These are phyloP conservation scores for Numenius phaeopus DNA, from an alignment of 2,797 vertebrate genomes.

Conservation along the genomic window DNA sequence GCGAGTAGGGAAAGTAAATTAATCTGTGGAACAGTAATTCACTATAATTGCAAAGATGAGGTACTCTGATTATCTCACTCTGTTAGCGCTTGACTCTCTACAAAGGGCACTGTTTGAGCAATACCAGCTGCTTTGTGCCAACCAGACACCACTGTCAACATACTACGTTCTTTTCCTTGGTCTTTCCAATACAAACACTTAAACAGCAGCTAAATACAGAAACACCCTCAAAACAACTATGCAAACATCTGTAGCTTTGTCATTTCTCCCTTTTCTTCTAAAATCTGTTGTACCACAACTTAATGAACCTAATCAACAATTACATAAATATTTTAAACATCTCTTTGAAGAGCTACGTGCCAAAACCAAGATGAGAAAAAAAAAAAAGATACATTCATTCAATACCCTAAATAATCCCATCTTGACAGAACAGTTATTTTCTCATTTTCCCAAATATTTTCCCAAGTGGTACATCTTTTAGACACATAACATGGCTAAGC, in stretches of 20 bases:
- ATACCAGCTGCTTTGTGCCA: neutral
- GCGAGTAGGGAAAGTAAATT: neutral
- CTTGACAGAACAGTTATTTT: neutral
- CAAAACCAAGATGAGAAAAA: neutral
- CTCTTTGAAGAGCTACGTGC: neutral
- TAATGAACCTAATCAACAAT: neutral
- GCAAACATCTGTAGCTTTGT: neutral
- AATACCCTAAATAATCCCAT: neutral
- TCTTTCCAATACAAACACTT: neutral
- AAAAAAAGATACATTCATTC: neutral
- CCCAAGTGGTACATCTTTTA: neutral
- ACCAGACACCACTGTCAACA: neutral
- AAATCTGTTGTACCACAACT: neutral
- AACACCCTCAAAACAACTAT: neutral
- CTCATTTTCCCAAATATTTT: neutral
- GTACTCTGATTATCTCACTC: neutral
- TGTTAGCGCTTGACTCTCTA: neutral
- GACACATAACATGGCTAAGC: neutral
- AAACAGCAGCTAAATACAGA: neutral
- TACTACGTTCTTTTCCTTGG: neutral
- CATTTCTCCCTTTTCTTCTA: neutral
- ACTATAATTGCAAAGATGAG: neutral
- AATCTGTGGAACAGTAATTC: neutral
- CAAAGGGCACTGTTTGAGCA: constrained; percentile 43
- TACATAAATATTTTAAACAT: neutral